Conservation (phyloP, 2,113 vertebrate genomes). For the Vanacampus margaritifer region DNA sequence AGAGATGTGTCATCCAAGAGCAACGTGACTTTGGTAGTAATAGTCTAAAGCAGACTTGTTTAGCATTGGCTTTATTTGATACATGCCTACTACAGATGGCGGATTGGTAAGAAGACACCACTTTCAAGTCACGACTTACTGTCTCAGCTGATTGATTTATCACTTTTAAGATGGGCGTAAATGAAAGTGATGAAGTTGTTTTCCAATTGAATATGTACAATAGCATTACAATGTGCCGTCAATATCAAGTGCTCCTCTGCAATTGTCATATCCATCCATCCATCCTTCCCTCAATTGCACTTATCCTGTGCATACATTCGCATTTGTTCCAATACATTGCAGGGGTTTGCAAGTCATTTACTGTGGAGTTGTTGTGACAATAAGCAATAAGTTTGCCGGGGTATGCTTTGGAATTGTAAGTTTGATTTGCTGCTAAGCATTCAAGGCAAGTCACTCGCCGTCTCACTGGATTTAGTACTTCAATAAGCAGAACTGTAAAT, state of each 20-base stretch:
- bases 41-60: slow-evolving; percentile 41
- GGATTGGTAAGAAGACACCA: slow-evolving; percentile 17
- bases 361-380: background rate
- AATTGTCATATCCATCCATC: background rate
- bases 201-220: background rate
- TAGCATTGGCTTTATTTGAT: slow-evolving; percentile 30
- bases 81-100: slow-evolving; percentile 11
- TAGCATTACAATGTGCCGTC: background rate
- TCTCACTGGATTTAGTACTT: background rate
- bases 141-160: background rate
- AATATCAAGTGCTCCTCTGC: slow-evolving; percentile 1
- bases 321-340: background rate
- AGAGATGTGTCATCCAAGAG: slow-evolving; percentile 24
- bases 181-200: background rate
- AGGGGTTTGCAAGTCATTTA: background rate
- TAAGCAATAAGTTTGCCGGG: background rate
- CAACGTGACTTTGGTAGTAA: slow-evolving; percentile 39
- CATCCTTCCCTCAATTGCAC: background rate
- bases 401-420: background rate
- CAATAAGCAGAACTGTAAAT: background rate
- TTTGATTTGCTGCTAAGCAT: background rate
- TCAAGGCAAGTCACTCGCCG: background rate
- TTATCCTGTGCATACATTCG: background rate
- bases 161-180: background rate
- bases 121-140: slow-evolving; percentile 38